phyloP scores from a whole-genome alignment of 1,140 invertebrate species.

The Paracyclopina nana region DNA sequence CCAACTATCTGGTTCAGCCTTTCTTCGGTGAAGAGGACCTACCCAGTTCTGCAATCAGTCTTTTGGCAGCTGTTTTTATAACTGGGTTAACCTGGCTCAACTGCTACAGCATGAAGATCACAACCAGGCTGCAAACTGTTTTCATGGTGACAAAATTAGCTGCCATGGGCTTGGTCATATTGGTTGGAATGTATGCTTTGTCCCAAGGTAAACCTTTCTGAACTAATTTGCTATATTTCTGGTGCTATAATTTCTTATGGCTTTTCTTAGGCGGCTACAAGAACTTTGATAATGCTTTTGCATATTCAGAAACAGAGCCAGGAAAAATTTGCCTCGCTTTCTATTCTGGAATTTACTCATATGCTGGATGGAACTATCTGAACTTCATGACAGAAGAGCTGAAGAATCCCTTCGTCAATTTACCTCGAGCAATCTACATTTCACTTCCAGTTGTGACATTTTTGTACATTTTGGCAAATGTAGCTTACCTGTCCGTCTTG shows the following conservation, averaged over 20 bases:
- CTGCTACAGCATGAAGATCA: constrained; percentile 61
- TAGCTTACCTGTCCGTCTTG: constrained; percentile 74
- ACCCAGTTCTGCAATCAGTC: constrained; percentile 42
- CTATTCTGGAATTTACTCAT: constrained; percentile 88
- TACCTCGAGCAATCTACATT: constrained; percentile 71
- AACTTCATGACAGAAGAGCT: constrained; percentile 85
- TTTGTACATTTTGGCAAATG: constrained; percentile 69
- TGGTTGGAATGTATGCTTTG: constrained; percentile 52
- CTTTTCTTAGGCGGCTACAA: constrained; percentile 29
- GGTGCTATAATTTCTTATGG: too few relatives aligned
- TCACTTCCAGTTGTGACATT: constrained; percentile 72
- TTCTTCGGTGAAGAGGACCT: constrained; percentile 53
- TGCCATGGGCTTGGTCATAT: constrained; percentile 56
- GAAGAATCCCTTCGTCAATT: constrained; percentile 68
- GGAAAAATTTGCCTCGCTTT: constrained; percentile 71
- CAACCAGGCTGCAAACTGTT: constrained; percentile 64
- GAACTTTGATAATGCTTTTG: constrained; percentile 58
- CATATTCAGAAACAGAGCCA: constrained; percentile 50
- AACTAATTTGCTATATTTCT: too few relatives aligned
- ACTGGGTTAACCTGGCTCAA: constrained; percentile 59
- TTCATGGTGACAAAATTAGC: constrained; percentile 76
- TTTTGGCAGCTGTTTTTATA: constrained; percentile 40
- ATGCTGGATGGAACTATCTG: constrained; percentile 70
- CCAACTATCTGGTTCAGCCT: constrained; percentile 81
- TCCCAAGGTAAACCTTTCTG: constrained; percentile 43